Conservation (phyloP, 2,888 invertebrate species). For the Drosophila aldrichi region DNA sequence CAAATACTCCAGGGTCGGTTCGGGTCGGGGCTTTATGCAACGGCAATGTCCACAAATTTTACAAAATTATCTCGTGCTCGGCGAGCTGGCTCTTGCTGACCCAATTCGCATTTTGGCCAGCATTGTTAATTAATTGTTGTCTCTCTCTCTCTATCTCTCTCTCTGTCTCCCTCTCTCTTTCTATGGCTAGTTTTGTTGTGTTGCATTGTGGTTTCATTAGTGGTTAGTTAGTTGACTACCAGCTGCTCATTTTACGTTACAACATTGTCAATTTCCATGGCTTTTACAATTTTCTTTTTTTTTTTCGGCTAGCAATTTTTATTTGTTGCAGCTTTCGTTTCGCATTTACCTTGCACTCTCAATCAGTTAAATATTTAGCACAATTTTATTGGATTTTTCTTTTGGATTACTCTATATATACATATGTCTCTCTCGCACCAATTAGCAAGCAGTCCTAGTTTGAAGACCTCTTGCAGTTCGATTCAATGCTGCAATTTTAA, state of each 20-base stretch:
- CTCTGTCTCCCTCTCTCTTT: neutral
- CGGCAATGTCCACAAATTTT: conserved; percentile 22
- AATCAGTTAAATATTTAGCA: conserved; percentile 10
- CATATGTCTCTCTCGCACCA: neutral
- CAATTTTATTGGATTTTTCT: neutral
- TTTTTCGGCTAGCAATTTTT: conserved; percentile 7
- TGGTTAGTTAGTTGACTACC: conserved; percentile 21
- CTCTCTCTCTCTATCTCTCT: neutral
- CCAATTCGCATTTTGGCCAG: conserved; percentile 28
- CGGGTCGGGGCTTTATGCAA: conserved; percentile 4
- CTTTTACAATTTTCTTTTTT: neutral
- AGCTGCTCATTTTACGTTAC: conserved; percentile 9
- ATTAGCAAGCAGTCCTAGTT: neutral
- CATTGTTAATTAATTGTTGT: conserved; percentile 29
- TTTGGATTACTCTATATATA: no score
- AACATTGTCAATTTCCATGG: conserved; percentile 8
- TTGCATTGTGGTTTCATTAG: conserved; percentile 30
- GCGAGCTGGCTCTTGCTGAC: conserved; percentile 11
- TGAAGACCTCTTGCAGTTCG: neutral
- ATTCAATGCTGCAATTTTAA: neutral
- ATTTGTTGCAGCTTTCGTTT: neutral
- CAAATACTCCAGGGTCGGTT: conserved; percentile 1
- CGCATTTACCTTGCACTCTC: conserved; percentile 18
- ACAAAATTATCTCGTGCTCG: conserved; percentile 24
- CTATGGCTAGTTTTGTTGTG: conserved; percentile 12